Evolutionary conservation across 2,888 invertebrate genomes (phyloP), one percentile per base, ranked within the genome.

Genomic region (Acronicta leporina): DNA sequence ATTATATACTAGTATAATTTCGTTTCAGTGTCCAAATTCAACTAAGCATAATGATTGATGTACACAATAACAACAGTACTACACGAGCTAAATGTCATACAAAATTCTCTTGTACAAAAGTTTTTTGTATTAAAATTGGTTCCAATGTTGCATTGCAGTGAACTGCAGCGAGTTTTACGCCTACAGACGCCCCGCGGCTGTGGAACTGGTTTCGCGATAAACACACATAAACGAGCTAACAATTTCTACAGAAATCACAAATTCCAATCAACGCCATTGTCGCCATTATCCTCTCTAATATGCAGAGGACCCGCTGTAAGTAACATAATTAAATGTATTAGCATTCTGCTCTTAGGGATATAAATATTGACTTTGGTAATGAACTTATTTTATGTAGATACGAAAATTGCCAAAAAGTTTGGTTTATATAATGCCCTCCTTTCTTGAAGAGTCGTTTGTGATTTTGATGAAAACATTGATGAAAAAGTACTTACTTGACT

Each of bases 121-220:
- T 75, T 73, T 80, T 80, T 79, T 80, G 83, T 83, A 85, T 82
- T 82, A 76, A 81, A 85, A 86, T 86, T 82, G 85, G 87, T 87
- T 84, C 83, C 77, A 73, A 80, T 83, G 86, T 87, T 85, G 88
- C 86, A 87, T 84, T 88, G 88, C 88, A 84, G 87, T 71, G 79
- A 73, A 81, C 82, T 83, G 87, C 86, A 82, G 73, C 81, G 80
- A 74, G 82, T 77, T 80, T 83, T 77, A 83, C 88, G 77, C 89
- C 88, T 84, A 89, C 90, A 79, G 65, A 58, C 63, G 62, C 44
- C 50, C 58, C 42, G 63, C 42, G 45, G 71, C 56, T 40, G 62
- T 41, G 45, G 71, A 85, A 90, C 91, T 80, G 90, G 91, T 90
- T 90, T 85, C 61, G 61, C 68, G 64, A 73, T 77, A 70, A 76